Evolutionary conservation across 2,888 invertebrate genomes (phyloP).

Genomic region (Noctua janthina): DNA sequence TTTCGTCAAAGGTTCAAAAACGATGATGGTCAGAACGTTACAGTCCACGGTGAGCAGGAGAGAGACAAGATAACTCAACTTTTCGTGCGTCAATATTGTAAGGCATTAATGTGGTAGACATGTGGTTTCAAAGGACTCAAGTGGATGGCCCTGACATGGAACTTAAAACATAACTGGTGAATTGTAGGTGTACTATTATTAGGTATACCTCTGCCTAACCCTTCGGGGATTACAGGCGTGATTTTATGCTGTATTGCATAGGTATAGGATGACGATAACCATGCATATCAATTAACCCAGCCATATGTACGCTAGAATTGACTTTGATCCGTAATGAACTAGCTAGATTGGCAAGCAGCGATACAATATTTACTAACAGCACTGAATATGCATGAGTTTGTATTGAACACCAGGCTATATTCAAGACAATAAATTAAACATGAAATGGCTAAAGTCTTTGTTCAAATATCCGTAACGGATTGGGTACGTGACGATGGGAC

Average conservation of each 20-base stretch:
- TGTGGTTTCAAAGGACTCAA: too few relatives aligned
- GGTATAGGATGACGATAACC: neutral
- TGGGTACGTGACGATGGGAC: neutral
- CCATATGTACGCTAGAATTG: slow-evolving; percentile 16
- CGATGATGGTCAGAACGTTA: too few relatives aligned
- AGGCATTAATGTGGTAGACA: too few relatives aligned
- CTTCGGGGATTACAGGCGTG: too few relatives aligned
- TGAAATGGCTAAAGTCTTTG: slow-evolving; percentile 10
- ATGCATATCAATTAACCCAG: slow-evolving; percentile 7
- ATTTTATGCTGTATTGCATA: neutral
- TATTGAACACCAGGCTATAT: neutral
- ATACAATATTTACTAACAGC: slow-evolving; percentile 22
- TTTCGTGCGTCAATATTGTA: too few relatives aligned
- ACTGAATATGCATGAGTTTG: slow-evolving; percentile 32
- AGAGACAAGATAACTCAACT: too few relatives aligned
- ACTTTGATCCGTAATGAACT: slow-evolving; percentile 16
- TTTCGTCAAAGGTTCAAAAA: too few relatives aligned
- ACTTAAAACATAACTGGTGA: too few relatives aligned
- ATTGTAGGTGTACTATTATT: too few relatives aligned
- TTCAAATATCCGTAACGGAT: slow-evolving; percentile 1
- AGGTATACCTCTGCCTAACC: too few relatives aligned
- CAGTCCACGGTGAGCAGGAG: too few relatives aligned
- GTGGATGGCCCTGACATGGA: too few relatives aligned
- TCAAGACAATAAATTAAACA: slow-evolving; percentile 23
- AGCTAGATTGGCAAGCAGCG: slow-evolving; percentile 2